These are phyloP conservation scores for Botrylloides violaceus DNA, from an alignment of 23 tunicate genomes.

Conservation along the genomic window DNA sequence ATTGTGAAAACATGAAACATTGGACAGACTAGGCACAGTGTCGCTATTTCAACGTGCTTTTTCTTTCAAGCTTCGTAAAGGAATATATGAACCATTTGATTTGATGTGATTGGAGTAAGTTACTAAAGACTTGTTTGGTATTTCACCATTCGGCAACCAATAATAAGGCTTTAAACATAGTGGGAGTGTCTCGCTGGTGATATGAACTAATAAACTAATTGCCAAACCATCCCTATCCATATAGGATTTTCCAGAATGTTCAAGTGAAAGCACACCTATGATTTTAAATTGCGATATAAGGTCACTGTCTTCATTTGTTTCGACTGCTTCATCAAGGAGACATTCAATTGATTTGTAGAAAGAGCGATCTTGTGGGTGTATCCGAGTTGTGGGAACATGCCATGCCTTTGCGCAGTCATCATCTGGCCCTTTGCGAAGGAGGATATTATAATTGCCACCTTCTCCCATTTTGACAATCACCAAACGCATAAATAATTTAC, in stretches of 20 bases:
- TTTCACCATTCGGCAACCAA: background rate
- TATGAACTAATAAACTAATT: background rate
- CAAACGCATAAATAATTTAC: background rate
- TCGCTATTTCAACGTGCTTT: background rate
- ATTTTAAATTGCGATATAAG: background rate
- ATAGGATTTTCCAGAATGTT: conserved; percentile 1
- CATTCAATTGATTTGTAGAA: background rate
- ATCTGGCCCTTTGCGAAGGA: background rate
- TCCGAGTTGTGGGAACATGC: conserved; percentile 1
- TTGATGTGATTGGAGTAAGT: background rate
- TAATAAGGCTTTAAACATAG: background rate
- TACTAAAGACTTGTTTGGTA: background rate
- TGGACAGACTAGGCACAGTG: background rate
- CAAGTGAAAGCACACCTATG: background rate
- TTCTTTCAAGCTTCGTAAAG: conserved; percentile 5
- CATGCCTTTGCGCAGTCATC: background rate
- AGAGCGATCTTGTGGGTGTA: conserved; percentile 3
- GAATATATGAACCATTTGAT: background rate
- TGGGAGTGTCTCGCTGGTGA: too few relatives aligned
- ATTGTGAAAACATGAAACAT: background rate
- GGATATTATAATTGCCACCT: background rate
- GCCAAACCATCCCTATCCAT: background rate
- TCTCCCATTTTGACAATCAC: background rate
- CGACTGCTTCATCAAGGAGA: background rate
- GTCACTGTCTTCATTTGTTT: background rate